These are phyloP conservation scores for Hephaestus fuliginosus DNA, from an alignment of 2,797 vertebrate species.

Conservation along the genomic window DNA sequence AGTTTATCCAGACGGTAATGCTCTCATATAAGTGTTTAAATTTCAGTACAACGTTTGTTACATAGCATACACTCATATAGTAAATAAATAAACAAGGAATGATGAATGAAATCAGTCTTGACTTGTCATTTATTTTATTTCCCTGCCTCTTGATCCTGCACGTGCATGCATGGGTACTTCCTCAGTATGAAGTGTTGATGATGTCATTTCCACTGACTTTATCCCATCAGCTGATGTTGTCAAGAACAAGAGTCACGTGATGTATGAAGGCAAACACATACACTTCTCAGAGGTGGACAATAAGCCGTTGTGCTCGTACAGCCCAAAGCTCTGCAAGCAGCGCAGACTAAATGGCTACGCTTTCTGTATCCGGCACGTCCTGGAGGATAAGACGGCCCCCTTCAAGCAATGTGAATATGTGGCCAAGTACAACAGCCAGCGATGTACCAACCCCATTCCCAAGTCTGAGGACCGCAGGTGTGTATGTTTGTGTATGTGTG, in stretches of 20 bases:
- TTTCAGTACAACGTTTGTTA: not conserved
- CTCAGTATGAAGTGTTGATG: constrained; percentile 31
- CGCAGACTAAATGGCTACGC: constrained; percentile 99
- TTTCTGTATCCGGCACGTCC: constrained; percentile 99
- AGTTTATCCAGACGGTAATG: not conserved
- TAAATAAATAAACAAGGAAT: not conserved
- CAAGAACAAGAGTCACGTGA: constrained; percentile 99
- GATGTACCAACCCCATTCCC: constrained; percentile 99
- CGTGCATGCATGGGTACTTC: not conserved
- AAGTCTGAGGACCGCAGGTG: constrained; percentile 99
- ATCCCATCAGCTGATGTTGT: constrained; percentile 98
- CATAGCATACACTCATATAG: not conserved
- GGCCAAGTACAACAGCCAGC: constrained; percentile 99
- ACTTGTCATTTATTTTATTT: not conserved
- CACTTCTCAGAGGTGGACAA: constrained; percentile 99
- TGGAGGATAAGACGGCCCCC: constrained; percentile 99
- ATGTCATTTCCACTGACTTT: constrained; percentile 58
- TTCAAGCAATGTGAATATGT: constrained; percentile 99
- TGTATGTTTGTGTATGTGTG: constrained; percentile 33
- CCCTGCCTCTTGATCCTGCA: not conserved
- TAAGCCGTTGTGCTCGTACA: constrained; percentile 99
- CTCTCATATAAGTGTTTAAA: not conserved
- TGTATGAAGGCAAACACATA: constrained; percentile 99
- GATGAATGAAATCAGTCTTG: not conserved
- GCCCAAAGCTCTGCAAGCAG: constrained; percentile 99